phyloP scores from a whole-genome alignment of 2,113 vertebrate genomes.

The Alosa alosa region DNA sequence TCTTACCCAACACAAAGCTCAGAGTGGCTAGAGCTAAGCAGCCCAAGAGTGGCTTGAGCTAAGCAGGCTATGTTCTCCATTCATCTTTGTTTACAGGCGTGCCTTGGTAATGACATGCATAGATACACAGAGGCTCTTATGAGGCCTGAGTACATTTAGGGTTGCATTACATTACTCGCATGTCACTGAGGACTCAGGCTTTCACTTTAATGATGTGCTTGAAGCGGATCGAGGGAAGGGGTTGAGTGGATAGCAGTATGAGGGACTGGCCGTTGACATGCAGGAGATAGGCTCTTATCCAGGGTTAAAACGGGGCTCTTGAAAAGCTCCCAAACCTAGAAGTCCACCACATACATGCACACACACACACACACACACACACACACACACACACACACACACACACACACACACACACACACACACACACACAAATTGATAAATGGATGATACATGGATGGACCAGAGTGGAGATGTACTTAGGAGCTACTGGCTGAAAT shows the following conservation, averaged over 20 bases:
- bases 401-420: conserved; percentile 11
- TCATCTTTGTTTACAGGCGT: not conserved
- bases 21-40: not conserved
- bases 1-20: not conserved
- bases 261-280: conserved; percentile 49
- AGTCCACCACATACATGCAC: not conserved
- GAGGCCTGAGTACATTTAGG: not conserved
- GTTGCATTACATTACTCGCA: not conserved
- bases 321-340: conserved; percentile 46
- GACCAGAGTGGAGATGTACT: conserved; percentile 59
- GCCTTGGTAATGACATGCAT: not conserved
- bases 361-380: not conserved
- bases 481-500: conserved; percentile 63
- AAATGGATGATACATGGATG: conserved; percentile 67
- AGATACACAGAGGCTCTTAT: not conserved
- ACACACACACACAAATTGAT: conserved; percentile 62
- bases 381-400: not conserved
- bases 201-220: conserved; percentile 35
- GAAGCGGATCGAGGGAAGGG: conserved; percentile 27
- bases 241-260: conserved; percentile 43
- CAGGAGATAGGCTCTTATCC: conserved; percentile 59
- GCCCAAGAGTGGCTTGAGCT: not conserved
- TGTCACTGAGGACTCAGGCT: conserved; percentile 17
- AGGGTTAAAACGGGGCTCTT: conserved; percentile 60
- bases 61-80: not conserved